Evolutionary conservation across 2,797 vertebrate species (phyloP).

Genomic region (Florisuga fusca): DNA sequence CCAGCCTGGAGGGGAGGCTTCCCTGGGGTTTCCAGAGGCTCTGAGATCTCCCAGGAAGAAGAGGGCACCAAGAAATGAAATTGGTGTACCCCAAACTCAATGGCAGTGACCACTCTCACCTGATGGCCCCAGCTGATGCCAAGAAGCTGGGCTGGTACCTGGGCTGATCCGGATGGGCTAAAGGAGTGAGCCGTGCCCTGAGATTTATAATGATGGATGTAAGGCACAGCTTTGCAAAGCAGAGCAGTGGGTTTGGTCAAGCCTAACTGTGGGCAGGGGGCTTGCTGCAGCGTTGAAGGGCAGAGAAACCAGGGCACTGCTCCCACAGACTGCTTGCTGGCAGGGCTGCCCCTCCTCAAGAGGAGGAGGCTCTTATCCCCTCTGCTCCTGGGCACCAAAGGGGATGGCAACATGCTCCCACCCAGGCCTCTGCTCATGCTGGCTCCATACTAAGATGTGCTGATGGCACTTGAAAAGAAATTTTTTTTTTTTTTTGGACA

Average conservation of each 20-base stretch:
- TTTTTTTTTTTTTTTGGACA: not conserved
- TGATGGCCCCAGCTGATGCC: not conserved
- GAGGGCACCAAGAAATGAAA: not conserved
- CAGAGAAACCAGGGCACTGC: not conserved
- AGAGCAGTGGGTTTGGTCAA: not conserved
- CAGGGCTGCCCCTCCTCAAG: not conserved
- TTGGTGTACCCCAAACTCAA: too few relatives aligned
- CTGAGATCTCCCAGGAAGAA: not conserved
- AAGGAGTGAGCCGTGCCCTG: not conserved
- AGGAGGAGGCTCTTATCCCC: accelerated
- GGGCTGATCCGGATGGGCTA: not conserved
- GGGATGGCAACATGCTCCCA: not conserved
- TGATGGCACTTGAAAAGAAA: slow-evolving; percentile 21
- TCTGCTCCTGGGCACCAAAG: not conserved
- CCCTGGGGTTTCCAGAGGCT: not conserved
- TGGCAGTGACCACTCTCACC: not conserved
- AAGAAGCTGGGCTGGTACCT: not conserved
- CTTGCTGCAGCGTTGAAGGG: not conserved
- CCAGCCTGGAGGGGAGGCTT: accelerated
- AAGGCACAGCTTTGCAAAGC: not conserved
- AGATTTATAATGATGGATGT: not conserved
- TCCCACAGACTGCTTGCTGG: not conserved
- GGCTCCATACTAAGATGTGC: not conserved
- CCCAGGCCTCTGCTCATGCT: not conserved
- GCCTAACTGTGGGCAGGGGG: not conserved